A percentile compares a stretch with the other conserved stretches of the same genome.
Conservation (phyloP, 2,888 invertebrate species). For the Blomia tropicalis region DNA sequence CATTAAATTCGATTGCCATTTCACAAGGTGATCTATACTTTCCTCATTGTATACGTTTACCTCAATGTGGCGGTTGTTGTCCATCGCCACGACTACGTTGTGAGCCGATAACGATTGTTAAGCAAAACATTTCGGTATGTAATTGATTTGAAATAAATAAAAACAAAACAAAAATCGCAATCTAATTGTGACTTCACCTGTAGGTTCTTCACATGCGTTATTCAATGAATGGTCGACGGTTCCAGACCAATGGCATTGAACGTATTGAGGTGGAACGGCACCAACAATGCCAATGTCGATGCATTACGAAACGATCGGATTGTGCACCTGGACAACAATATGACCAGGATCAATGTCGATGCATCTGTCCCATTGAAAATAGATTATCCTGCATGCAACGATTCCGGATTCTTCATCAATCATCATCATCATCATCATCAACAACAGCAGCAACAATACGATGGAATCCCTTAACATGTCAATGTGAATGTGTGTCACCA, state of each 20-base stretch:
- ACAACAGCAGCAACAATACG: not conserved
- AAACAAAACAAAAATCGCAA: too few relatives aligned
- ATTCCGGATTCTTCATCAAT: not conserved
- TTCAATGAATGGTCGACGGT: not conserved
- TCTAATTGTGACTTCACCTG: not conserved
- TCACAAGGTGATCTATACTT: constrained; percentile 34
- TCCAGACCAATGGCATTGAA: constrained; percentile 18
- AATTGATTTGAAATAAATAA: too few relatives aligned
- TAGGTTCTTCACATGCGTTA: constrained; percentile 23
- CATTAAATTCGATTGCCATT: not conserved
- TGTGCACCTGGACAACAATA: constrained; percentile 20
- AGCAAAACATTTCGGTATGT: constrained; percentile 26
- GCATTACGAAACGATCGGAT: constrained; percentile 22
- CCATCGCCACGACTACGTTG: constrained; percentile 27
- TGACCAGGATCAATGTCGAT: constrained; percentile 22
- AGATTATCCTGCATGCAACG: not conserved
- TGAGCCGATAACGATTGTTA: constrained; percentile 24
- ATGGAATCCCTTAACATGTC: not conserved
- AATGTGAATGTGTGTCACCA: not conserved
- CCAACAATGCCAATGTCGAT: constrained; percentile 23
- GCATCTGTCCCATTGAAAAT: constrained; percentile 18
- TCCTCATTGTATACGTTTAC: constrained; percentile 28
- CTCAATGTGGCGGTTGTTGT: constrained; percentile 29
- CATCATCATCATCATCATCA: not conserved
- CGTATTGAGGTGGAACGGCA: constrained; percentile 18